Percentiles rank a stretch among this genome's conserved stretches.
Evolutionary conservation across 2,888 invertebrate genomes (phyloP).

Genomic region (Drosophila niveifrons): DNA sequence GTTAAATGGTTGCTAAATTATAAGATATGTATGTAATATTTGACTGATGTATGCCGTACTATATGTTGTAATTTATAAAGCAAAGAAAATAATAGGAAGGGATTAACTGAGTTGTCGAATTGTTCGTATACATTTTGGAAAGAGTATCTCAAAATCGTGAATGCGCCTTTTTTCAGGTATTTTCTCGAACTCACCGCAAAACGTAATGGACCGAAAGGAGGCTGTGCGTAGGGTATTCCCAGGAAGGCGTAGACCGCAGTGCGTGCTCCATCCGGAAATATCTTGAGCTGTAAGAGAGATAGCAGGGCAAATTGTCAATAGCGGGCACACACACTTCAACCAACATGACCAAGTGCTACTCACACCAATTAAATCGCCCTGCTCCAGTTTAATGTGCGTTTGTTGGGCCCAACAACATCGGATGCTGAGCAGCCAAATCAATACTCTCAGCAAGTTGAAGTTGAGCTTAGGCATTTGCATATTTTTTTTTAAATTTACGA

Average conservation of each 20-base stretch:
- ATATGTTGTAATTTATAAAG: too few relatives aligned
- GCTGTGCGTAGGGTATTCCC: constrained; percentile 93
- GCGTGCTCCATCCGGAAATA: constrained; percentile 88
- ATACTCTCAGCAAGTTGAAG: constrained; percentile 21
- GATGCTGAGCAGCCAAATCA: constrained; percentile 36
- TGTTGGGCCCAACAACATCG: constrained; percentile 55
- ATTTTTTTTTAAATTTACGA: constrained; percentile 10
- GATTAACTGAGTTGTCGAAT: too few relatives aligned
- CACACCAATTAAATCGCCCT: constrained; percentile 73
- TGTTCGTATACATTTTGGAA: too few relatives aligned
- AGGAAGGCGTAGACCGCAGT: constrained; percentile 89
- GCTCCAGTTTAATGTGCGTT: constrained; percentile 70
- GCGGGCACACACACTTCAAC: too few relatives aligned
- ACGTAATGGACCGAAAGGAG: constrained; percentile 90
- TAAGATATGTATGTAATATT: too few relatives aligned
- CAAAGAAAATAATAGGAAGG: too few relatives aligned
- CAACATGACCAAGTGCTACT: constrained; percentile 21
- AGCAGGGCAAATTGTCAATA: not conserved
- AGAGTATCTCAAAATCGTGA: too few relatives aligned
- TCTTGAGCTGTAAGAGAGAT: constrained; percentile 87
- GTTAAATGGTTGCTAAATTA: too few relatives aligned
- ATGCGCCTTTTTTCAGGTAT: too few relatives aligned
- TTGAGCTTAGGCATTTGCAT: constrained; percentile 31
- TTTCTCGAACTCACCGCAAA: constrained; percentile 88
- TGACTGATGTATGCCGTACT: too few relatives aligned